Evolutionary conservation across 2,888 invertebrate genomes (phyloP), one percentile per base, ranked within the genome.

Genomic region (Eilema depressum): DNA sequence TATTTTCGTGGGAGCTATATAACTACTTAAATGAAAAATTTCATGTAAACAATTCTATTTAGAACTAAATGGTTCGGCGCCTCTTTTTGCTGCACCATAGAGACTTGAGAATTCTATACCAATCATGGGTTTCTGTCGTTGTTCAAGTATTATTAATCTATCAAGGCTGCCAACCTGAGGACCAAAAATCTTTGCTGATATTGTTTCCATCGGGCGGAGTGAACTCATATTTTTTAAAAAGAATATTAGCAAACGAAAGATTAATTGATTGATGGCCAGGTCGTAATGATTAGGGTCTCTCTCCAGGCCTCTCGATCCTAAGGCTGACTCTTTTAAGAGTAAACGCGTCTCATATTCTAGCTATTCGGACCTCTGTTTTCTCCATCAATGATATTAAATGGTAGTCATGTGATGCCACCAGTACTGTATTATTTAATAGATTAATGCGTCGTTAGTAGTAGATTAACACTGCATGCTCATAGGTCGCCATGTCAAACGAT

Each of bases 401-500:
- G 53, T 2, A n/a, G 53, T 53, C 53, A 53, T n/a, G 5, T 53
- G 53, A 53, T 53, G n/a, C 10, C 10, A 53, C 53, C 20, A 63
- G 41, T 37, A 41, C 25, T 23, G 28, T 28, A 30, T 47, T n/a
- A 53, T 53, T 53, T 53, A n/a, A 53, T n/a, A 53, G 53, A 10
- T 53, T 53, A 53, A 37, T 25, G 37, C n/a, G 20, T 25, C 33
- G 28, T 60, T 41, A 26, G 60, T 3, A 28, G 7, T 23, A 60
- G 64, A 59, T 60, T 60, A 66, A 12, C 60, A 41, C 37, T 20
- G 20, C 23, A 25, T 61, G 41, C 26, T 53, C 61, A 30, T 12
- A 67, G 60, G 61, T 67, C 61, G 33, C 17, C 20, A 41, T 30
- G 67, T 61, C 11, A 61, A 60, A 47, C 3, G 67, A 17, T 53